These are phyloP conservation scores for Pinctada fucata DNA, from an alignment of 2,888 invertebrate genomes.

Conservation along the genomic window DNA sequence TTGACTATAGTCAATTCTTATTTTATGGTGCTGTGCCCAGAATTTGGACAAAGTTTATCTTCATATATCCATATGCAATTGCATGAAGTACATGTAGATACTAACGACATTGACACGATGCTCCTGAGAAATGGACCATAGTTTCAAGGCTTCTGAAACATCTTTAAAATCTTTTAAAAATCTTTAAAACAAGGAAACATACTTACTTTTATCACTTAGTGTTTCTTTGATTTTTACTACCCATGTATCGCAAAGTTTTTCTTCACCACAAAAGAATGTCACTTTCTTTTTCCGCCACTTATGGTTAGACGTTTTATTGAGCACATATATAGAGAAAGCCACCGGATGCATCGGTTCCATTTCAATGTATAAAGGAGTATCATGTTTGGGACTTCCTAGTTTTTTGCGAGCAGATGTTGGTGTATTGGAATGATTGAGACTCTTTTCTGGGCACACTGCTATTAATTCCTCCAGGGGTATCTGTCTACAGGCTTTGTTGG, in stretches of 20 bases:
- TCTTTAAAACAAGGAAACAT: not conserved
- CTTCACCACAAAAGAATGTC: conserved; percentile 67
- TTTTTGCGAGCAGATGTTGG: conserved; percentile 34
- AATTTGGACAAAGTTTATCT: too few species aligned
- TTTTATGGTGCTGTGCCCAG: too few species aligned
- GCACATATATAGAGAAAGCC: conserved; percentile 64
- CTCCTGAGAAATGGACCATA: too few species aligned
- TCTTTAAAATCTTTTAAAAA: too few species aligned
- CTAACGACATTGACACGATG: too few species aligned
- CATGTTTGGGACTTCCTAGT: conserved; percentile 46
- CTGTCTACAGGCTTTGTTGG: conserved; percentile 20
- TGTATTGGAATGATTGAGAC: conserved; percentile 12
- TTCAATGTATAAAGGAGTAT: conserved; percentile 59
- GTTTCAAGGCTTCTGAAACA: too few species aligned
- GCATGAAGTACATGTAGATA: too few species aligned
- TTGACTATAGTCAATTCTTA: too few species aligned
- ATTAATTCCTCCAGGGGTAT: conserved; percentile 48
- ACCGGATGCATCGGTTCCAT: conserved; percentile 61
- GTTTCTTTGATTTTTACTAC: conserved; percentile 69
- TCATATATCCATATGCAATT: too few species aligned
- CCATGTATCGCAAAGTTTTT: conserved; percentile 73
- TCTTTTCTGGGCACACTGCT: conserved; percentile 38
- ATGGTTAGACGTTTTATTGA: conserved; percentile 63
- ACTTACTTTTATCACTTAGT: conserved; percentile 68
- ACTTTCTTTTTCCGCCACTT: conserved; percentile 69